Conservation (phyloP, 2,797 vertebrate genomes). For the Manis javanica region DNA sequence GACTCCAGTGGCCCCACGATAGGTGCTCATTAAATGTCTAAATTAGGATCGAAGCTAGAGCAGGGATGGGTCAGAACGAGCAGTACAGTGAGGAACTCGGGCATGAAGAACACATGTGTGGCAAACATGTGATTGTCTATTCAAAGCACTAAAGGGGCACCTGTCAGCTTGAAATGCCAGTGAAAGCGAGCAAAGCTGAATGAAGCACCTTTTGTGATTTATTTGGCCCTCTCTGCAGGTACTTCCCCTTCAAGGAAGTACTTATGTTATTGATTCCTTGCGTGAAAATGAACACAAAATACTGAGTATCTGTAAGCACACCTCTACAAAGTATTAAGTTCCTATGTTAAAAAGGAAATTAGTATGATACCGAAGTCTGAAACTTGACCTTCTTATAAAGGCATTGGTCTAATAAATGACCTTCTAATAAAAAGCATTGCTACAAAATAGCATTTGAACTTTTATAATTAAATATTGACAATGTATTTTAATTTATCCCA, state of each 20-base stretch:
- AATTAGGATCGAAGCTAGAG: not conserved
- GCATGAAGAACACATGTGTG: not conserved
- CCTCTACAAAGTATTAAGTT: slow-evolving; percentile 11
- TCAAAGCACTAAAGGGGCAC: not conserved
- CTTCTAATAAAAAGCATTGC: not conserved
- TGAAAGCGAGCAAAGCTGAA: slow-evolving; percentile 4
- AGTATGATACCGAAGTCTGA: slow-evolving; percentile 19
- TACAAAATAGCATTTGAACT: slow-evolving; percentile 49
- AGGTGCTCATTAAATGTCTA: not conserved
- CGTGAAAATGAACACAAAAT: slow-evolving; percentile 52
- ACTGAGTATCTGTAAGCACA: slow-evolving; percentile 41
- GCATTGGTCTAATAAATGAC: too few relatives aligned
- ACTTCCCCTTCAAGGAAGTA: slow-evolving; percentile 51
- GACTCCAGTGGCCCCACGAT: not conserved
- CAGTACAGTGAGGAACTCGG: not conserved
- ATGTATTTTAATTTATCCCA: slow-evolving; percentile 65
- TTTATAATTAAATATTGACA: slow-evolving; percentile 61
- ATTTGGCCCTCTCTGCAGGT: slow-evolving; percentile 12
- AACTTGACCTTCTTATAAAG: not conserved
- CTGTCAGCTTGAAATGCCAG: not conserved
- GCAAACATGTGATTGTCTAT: not conserved
- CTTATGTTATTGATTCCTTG: not conserved
- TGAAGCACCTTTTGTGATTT: not conserved
- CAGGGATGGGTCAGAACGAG: not conserved
- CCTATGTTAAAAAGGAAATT: slow-evolving; percentile 49